These are phyloP conservation scores for Pterocles orientalis DNA, from an alignment of 2,113 vertebrate genomes.

Conservation along the genomic window DNA sequence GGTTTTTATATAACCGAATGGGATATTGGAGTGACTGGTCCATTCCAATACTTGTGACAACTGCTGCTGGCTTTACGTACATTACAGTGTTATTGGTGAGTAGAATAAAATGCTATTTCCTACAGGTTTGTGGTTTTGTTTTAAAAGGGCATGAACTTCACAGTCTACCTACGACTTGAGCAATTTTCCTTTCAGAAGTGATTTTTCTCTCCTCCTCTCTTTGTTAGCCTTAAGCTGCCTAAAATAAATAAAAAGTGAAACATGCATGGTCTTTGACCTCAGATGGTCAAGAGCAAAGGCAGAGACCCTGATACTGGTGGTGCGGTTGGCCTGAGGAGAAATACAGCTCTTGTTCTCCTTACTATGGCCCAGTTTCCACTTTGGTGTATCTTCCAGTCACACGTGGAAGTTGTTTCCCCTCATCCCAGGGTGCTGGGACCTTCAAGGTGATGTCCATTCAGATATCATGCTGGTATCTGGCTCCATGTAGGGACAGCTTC, in stretches of 20 bases:
- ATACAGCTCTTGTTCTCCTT: not conserved
- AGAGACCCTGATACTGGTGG: no score
- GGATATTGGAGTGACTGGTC: constrained; percentile 96
- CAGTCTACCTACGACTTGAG: not conserved
- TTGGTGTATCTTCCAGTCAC: not conserved
- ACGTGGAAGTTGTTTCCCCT: not conserved
- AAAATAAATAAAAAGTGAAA: not conserved
- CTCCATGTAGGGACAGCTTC: not conserved
- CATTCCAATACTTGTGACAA: constrained; percentile 85
- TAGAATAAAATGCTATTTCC: not conserved
- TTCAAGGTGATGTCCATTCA: not conserved
- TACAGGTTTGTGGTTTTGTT: not conserved
- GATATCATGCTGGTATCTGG: not conserved
- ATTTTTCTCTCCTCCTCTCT: not conserved
- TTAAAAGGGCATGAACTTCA: not conserved
- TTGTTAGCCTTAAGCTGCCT: not conserved
- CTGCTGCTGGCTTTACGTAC: constrained; percentile 88
- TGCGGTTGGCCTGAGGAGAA: not conserved
- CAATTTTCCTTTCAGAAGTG: not conserved
- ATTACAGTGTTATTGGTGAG: constrained; percentile 88
- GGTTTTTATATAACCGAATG: constrained; percentile 91
- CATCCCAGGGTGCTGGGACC: not conserved
- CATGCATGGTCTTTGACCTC: accelerated
- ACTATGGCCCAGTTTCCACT: not conserved
- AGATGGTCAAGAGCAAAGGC: not conserved